Base-by-base conservation (phyloP, 2,888 invertebrate species). In the Trichogramma evanescens region DNA sequence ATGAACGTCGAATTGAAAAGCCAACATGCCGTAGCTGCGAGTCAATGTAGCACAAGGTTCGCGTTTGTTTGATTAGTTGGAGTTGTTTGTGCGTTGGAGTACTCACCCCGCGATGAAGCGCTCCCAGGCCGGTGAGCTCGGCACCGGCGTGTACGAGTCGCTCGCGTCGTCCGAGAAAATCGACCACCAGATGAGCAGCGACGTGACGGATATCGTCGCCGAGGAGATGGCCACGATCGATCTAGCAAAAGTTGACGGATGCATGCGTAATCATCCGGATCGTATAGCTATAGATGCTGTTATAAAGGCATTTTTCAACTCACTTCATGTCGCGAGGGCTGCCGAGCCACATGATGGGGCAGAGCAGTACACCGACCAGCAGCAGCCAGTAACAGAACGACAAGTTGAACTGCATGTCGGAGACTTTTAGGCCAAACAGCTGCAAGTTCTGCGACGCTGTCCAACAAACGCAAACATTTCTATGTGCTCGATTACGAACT, bases 261-360 rank as follows among this genome's bases (percentile, higher is more conserved):
- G 38, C 46, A n/a, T n/a, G 13, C 2, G 48, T 13, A 13, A 7
- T 48, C 5, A 48, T 13, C 13, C 10, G 48, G 48, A 48, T 48
- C 48, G 48, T 48, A 52, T 48, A 52, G 9, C 10, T 54, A 13
- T 13, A 13, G 13, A 13, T 13, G 13, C 13, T 13, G 13, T 2
- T 1, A 26, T 2, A 2, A 26, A 26, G 26, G 26, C 26, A 62
- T 39, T 53, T 58, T 40, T 58, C 2, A 67, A 64, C 82, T 83
- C 78, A 93, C 94, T 93, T 92, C 89, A 94, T 92, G 72, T 94
- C 92, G 75, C 92, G 92, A 0, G 94, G 93, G 64, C 93, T 92
- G 54, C 93, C 93, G 5, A 93, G 82, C 92, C 93, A 93, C 82
- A 91, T 86, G 56, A 92, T 77, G 0, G 93, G 93, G 66, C 89